Evolutionary conservation across 2,888 invertebrate species (phyloP).

Genomic region (Drymonia ruficornis): DNA sequence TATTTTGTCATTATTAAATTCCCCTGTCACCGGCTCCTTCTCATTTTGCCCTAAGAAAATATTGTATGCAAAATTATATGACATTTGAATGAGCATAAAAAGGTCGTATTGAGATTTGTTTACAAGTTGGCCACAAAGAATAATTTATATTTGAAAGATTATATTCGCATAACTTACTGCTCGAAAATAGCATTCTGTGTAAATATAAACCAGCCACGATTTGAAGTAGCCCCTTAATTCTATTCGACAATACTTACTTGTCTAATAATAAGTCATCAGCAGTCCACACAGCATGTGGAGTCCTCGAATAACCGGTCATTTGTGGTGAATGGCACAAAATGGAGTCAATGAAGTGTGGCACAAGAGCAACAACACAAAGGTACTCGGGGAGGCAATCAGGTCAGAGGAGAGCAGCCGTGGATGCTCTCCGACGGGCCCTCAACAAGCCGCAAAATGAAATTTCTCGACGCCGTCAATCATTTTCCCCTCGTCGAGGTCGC

Average conservation of each 20-base stretch:
- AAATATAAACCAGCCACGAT: background rate
- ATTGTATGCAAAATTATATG: slow-evolving; percentile 85
- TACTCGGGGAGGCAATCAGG: slow-evolving; percentile 68
- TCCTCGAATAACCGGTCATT: slow-evolving; percentile 55
- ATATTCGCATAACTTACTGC: slow-evolving; percentile 23
- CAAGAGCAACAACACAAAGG: slow-evolving; percentile 67
- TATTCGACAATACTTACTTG: background rate
- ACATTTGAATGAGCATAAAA: slow-evolving; percentile 82
- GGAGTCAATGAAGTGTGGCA: slow-evolving; percentile 72
- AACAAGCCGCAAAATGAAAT: slow-evolving; percentile 84
- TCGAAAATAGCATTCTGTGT: slow-evolving; percentile 1
- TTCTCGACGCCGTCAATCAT: slow-evolving; percentile 82
- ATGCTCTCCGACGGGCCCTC: slow-evolving; percentile 71
- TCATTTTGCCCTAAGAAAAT: slow-evolving; percentile 81
- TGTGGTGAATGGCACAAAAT: slow-evolving; percentile 59
- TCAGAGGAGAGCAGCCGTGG: slow-evolving; percentile 57
- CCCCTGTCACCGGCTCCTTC: slow-evolving; percentile 78
- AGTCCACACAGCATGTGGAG: slow-evolving; percentile 17
- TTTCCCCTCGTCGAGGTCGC: slow-evolving; percentile 69
- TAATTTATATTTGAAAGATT: slow-evolving; percentile 47
- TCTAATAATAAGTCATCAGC: slow-evolving; percentile 2
- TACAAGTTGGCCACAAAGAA: slow-evolving; percentile 53
- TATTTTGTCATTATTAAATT: slow-evolving; percentile 86
- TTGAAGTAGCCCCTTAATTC: slow-evolving; percentile 1
- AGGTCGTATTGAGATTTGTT: slow-evolving; percentile 71